Evolutionary conservation across 2,113 vertebrate genomes (phyloP), one percentile per base, ranked within the genome.

Genomic region (Hipposideros armiger): DNA sequence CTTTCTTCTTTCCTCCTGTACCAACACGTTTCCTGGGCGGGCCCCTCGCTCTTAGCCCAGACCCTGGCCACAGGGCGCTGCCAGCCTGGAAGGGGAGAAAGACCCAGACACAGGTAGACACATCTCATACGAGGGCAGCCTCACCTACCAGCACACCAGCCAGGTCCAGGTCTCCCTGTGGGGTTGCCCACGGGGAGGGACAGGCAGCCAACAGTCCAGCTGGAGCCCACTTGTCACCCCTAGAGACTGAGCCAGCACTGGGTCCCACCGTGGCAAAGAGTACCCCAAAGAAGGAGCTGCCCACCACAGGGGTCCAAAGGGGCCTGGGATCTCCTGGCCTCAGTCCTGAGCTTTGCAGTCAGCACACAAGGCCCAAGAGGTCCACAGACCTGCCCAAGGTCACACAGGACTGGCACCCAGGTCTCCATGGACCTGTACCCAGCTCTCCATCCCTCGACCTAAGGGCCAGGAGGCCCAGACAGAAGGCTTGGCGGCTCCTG

Each of bases 281-380:
- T 1, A 2, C 28, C 64, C 19, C 17, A 40, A 70, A 72, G 50
- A 17, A 7, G 42, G 5, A 32, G 67, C n/a, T 66, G 58, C 45
- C 66, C 15, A 2, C 24, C 16, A 4, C 0, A 0, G 54, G 54
- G 11, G 32, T 24, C 42, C 13, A 0, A 64, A 62, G 60, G 56
- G 26, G n/a, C 1, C 45, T 1, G 28, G 42, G 72, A 6, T 20
- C 14, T 19, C 60, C 36, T 1, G 30, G 54, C 24, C 16, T 58
- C 28, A 47, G 7, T 17, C 50, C 82, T 47, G 20, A 80, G 54
- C 40, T 54, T 78, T 56, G 40, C 13, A n/a, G 16, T 67, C 8
- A 36, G 73, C 58, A 70, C 2, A 5, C n/a, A 22, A 0, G 30
- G 54, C 80, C 32, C 11, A 20, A 60, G 52, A 62, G 66, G 86